These are phyloP conservation scores for Daboia siamensis DNA, from an alignment of 2,113 vertebrate genomes.

Conservation along the genomic window DNA sequence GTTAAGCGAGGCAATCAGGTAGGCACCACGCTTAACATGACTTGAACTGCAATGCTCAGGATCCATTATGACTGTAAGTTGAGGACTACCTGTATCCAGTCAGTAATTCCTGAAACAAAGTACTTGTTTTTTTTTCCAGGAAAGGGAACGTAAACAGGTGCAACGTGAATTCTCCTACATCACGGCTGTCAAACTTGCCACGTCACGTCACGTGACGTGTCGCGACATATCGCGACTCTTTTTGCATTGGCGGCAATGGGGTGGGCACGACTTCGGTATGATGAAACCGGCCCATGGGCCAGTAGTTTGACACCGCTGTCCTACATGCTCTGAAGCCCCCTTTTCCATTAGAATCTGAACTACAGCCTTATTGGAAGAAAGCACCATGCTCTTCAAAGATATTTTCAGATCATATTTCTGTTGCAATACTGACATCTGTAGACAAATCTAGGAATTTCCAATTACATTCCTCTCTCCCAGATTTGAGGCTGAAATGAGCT, in stretches of 20 bases:
- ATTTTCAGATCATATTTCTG: background rate
- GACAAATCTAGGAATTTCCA: background rate
- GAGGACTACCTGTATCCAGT: background rate
- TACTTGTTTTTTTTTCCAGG: background rate
- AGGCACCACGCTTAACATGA: background rate
- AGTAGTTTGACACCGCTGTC: too few species aligned
- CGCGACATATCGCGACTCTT: too few species aligned
- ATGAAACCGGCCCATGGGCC: too few species aligned
- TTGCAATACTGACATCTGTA: conserved; percentile 13
- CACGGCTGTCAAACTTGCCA: too few species aligned
- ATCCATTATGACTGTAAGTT: background rate
- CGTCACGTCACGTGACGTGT: too few species aligned
- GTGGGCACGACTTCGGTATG: too few species aligned
- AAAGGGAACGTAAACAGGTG: too few species aligned
- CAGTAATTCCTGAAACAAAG: background rate
- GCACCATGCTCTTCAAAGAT: background rate
- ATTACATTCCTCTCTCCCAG: background rate
- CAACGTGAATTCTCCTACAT: background rate
- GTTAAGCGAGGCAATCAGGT: background rate
- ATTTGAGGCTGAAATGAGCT: background rate
- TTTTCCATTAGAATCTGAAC: background rate
- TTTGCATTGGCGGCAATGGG: too few species aligned
- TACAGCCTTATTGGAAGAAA: background rate
- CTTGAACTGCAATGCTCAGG: background rate
- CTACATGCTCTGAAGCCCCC: background rate